phyloP scores from a whole-genome alignment of 2,888 invertebrate species.

The Patella pellucida region DNA sequence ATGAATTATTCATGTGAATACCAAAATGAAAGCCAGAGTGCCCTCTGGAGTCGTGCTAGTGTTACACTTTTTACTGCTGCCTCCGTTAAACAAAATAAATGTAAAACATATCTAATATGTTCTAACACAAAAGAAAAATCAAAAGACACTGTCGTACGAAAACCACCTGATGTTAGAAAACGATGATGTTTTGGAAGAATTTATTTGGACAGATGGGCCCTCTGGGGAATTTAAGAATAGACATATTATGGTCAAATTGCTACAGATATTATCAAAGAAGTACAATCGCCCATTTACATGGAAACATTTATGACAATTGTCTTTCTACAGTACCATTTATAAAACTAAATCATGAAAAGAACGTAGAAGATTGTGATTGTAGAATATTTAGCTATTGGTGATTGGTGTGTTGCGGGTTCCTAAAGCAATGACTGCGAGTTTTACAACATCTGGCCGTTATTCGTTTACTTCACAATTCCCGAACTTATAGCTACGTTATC shows the following conservation, averaged over 20 bases:
- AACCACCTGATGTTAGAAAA: not conserved
- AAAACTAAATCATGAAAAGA: too few relatives aligned
- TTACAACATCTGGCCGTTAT: too few relatives aligned
- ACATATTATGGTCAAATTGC: slow-evolving; percentile 19
- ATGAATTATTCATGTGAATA: slow-evolving; percentile 30
- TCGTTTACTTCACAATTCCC: too few relatives aligned
- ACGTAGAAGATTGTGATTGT: too few relatives aligned
- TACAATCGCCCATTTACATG: not conserved
- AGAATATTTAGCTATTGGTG: too few relatives aligned
- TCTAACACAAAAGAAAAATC: slow-evolving; percentile 23
- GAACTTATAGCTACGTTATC: too few relatives aligned
- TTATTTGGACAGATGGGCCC: slow-evolving; percentile 26
- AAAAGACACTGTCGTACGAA: slow-evolving; percentile 5
- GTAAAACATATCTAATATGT: slow-evolving; percentile 21
- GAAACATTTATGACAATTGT: not conserved
- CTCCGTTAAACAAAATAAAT: not conserved
- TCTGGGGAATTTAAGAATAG: slow-evolving; percentile 27
- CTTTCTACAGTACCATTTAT: too few relatives aligned
- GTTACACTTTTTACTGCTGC: slow-evolving; percentile 21
- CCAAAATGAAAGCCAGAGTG: slow-evolving; percentile 25
- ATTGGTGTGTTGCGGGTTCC: too few relatives aligned
- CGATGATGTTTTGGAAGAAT: not conserved
- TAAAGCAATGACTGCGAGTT: too few relatives aligned
- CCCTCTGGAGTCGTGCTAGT: slow-evolving; percentile 22
- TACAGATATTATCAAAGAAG: not conserved